A percentile compares a stretch with the other conserved stretches of the same genome.
These are phyloP conservation scores for Zygogramma bicolorata DNA, from an alignment of 2,888 invertebrate species.

Conservation along the genomic window DNA sequence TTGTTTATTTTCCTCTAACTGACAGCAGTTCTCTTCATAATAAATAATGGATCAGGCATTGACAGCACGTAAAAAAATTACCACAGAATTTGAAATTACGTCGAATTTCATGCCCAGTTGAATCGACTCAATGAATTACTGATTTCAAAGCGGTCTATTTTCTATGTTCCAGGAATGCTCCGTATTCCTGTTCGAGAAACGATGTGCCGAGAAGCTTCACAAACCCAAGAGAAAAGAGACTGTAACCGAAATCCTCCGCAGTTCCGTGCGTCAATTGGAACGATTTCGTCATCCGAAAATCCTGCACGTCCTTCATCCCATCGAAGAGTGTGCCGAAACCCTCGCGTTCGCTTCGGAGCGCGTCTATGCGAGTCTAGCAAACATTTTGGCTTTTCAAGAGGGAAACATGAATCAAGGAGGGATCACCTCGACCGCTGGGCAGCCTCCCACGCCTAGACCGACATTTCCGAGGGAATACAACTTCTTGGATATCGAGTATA, in stretches of 20 bases:
- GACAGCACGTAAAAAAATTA: too few species aligned
- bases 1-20: too few species aligned
- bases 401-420: slow-evolving; percentile 67
- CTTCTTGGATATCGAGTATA: slow-evolving; percentile 92
- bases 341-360: slow-evolving; percentile 96
- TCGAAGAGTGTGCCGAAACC: slow-evolving; percentile 88
- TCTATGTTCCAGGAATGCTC: slow-evolving; percentile 83
- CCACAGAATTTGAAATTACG: too few species aligned
- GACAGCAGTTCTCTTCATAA: too few species aligned
- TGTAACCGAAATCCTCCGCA: slow-evolving; percentile 88
- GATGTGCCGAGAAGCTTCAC: slow-evolving; percentile 90
- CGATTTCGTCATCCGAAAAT: slow-evolving; percentile 88
- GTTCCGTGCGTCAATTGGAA: slow-evolving; percentile 84
- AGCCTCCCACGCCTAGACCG: slow-evolving; percentile 67
- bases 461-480: slow-evolving; percentile 83
- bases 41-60: too few species aligned
- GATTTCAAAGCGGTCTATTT: too few species aligned
- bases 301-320: slow-evolving; percentile 76
- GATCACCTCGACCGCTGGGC: slow-evolving; percentile 66
- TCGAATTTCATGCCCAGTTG: too few species aligned
- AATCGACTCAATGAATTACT: too few species aligned
- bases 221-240: slow-evolving; percentile 92
- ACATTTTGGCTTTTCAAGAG: slow-evolving; percentile 87
- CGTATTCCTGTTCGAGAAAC: slow-evolving; percentile 94
- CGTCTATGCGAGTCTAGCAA: slow-evolving; percentile 88